phyloP scores from a whole-genome alignment of 1,140 invertebrate genomes.

The Holotrichia oblita region DNA sequence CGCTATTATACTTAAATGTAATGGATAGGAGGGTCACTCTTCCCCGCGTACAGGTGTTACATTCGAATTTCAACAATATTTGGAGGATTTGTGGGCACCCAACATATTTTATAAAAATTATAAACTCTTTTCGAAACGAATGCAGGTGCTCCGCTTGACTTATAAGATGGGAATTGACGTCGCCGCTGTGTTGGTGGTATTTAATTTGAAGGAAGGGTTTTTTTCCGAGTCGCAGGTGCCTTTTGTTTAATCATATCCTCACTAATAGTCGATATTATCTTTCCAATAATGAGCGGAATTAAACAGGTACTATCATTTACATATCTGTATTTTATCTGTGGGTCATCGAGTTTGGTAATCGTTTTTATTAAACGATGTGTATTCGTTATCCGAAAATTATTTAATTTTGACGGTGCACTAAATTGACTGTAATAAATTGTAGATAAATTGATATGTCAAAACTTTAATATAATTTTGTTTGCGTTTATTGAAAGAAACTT shows the following conservation, averaged over 20 bases:
- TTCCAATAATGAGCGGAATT: conserved; percentile 26
- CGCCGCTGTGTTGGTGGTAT: conserved; percentile 2
- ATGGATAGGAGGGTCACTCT: conserved; percentile 6
- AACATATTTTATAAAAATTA: conserved; percentile 27
- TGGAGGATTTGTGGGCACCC: conserved; percentile 26
- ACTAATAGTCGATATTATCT: conserved; percentile 37
- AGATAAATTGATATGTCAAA: conserved; percentile 35
- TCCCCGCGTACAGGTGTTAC: background rate
- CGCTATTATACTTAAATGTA: conserved; percentile 4
- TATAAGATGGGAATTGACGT: conserved; percentile 14
- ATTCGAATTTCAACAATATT: conserved; percentile 30
- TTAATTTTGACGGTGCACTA: background rate
- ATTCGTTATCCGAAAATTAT: conserved; percentile 23
- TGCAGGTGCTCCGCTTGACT: conserved; percentile 17
- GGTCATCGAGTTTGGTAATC: conserved; percentile 29
- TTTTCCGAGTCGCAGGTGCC: conserved; percentile 13
- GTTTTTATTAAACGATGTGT: conserved; percentile 16
- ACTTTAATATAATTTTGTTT: conserved; percentile 17
- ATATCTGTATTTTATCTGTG: conserved; percentile 22
- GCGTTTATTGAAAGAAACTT: background rate
- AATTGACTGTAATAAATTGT: conserved; percentile 22
- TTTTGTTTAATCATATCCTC: conserved; percentile 27
- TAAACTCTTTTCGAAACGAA: conserved; percentile 23
- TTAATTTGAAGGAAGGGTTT: conserved; percentile 20
- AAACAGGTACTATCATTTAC: conserved; percentile 26